These are phyloP conservation scores for Ichneumon xanthorius DNA, from an alignment of 2,888 invertebrate genomes.

Conservation along the genomic window DNA sequence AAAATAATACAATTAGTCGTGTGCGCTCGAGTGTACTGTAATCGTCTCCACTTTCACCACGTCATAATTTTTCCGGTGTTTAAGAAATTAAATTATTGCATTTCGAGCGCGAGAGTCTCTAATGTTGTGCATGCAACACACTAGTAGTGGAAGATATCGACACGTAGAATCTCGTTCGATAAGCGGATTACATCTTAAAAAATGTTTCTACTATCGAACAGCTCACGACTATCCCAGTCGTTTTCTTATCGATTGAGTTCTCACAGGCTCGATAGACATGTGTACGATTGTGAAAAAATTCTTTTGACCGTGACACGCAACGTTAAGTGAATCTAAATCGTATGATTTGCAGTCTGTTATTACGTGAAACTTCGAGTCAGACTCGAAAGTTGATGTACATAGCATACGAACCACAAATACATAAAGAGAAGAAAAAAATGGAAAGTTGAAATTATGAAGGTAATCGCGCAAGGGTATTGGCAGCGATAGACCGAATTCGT, in stretches of 20 bases:
- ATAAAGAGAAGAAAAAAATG: neutral
- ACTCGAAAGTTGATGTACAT: neutral
- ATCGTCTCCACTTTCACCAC: neutral
- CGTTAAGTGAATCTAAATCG: conserved; percentile 44
- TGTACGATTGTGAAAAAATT: conserved; percentile 1
- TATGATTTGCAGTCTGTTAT: neutral
- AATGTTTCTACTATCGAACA: neutral
- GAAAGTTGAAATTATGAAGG: neutral
- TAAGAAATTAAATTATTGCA: neutral
- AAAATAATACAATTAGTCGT: neutral
- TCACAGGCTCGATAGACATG: neutral
- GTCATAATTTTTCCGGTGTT: neutral
- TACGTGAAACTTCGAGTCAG: conserved; percentile 15
- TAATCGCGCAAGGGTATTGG: neutral
- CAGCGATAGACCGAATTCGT: neutral
- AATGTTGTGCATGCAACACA: neutral
- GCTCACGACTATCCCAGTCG: neutral
- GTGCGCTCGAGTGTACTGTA: neutral
- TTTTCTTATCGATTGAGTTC: conserved; percentile 7
- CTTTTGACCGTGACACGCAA: conserved; percentile 10
- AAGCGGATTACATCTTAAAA: neutral
- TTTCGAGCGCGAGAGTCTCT: neutral
- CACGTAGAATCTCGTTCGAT: neutral
- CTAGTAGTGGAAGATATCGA: neutral
- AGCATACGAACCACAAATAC: neutral